These are phyloP conservation scores for Oreochromis tanganicae DNA, from an alignment of 2,113 vertebrate genomes.

Conservation along the genomic window DNA sequence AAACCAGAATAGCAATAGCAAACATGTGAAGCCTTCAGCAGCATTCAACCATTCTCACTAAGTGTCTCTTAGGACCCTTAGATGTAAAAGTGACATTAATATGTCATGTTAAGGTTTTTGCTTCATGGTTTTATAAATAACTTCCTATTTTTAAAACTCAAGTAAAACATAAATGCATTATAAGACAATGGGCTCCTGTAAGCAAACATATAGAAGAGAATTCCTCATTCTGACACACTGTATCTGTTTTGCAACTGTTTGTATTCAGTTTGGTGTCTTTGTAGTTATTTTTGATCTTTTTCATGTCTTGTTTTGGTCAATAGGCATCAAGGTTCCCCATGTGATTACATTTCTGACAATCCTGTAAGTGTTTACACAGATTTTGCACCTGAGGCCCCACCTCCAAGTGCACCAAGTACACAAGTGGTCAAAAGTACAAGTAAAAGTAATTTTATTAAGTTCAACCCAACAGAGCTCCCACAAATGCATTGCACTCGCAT, in stretches of 20 bases:
- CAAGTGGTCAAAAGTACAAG: neutral
- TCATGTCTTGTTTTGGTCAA: neutral
- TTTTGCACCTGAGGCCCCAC: neutral
- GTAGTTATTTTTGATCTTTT: neutral
- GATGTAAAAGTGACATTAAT: neutral
- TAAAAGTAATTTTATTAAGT: neutral
- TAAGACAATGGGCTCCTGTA: neutral
- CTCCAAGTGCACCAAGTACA: neutral
- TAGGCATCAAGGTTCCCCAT: rapidly evolving
- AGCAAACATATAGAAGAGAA: neutral
- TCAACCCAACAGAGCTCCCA: neutral
- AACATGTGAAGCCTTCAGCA: neutral
- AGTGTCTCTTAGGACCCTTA: neutral
- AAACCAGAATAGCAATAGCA: neutral
- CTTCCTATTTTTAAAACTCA: neutral
- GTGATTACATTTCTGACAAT: neutral
- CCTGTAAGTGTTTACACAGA: neutral
- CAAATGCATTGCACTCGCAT: neutral
- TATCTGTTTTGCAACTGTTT: neutral
- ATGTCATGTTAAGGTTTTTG: neutral
- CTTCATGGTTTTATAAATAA: neutral
- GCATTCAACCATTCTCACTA: neutral
- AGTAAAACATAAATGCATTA: neutral
- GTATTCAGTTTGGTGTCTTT: neutral
- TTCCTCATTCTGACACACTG: neutral